Evolutionary conservation across 1,140 invertebrate species (phyloP).

Genomic region (Batillaria attramentaria): DNA sequence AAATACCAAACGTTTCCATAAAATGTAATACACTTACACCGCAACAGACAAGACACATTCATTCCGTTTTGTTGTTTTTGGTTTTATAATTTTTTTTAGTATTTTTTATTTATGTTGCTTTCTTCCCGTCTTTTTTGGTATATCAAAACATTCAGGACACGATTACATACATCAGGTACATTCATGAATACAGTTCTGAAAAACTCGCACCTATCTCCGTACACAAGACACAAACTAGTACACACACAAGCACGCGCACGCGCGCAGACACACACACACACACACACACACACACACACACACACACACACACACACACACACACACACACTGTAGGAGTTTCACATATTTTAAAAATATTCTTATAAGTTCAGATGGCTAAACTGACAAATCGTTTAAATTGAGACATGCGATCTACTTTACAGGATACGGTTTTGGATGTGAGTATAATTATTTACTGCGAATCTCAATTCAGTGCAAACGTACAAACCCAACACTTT

Average conservation of each 20-base stretch:
- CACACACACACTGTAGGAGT: not conserved
- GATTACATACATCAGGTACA: no score
- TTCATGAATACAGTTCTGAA: no score
- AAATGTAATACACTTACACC: no score
- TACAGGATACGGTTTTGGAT: no score
- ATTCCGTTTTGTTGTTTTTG: not conserved
- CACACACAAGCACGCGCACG: not conserved
- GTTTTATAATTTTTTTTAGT: no score
- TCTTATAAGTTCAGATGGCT: not conserved
- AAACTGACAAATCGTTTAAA: not conserved
- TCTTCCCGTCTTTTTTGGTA: no score
- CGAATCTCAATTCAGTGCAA: no score
- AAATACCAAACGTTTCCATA: no score
- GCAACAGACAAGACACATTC: not conserved
- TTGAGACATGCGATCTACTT: not conserved
- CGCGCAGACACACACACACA: not conserved
- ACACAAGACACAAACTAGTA: not conserved
- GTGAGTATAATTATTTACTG: no score
- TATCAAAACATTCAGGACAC: no score
- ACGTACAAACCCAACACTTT: not conserved
- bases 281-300: constrained; percentile 20
- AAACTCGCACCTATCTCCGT: no score
- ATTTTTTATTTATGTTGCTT: no score
- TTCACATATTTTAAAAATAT: not conserved
- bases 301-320: constrained; percentile 23